Evolutionary conservation across 23 tunicate species (phyloP), one percentile per base, ranked within the genome.

Genomic region (Oikopleura vanhoeffeni): DNA sequence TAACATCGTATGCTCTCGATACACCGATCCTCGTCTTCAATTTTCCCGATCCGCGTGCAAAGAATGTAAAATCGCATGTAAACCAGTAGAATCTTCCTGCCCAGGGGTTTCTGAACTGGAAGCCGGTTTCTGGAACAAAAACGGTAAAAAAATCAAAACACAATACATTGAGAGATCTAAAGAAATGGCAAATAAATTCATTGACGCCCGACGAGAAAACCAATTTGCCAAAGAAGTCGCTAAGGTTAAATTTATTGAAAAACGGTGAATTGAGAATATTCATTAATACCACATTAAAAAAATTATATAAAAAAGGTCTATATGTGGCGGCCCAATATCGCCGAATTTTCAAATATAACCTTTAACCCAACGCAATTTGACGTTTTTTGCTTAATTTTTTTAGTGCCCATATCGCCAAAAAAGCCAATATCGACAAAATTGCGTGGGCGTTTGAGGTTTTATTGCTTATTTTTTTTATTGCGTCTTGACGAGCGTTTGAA

Each of bases 41-140:
- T 71, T 71, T 30, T 2, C 27, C 38, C 34, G 79, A 18, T 33
- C 38, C 34, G 79, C 79, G 36, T 71, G 79, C 79, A 71, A 71
- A 71, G 79, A 71, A 32, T 71, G 79, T 38, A 71, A 71, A 30
- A 71, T 71, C 38, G 4, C 27, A 30, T 71, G 79, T 30, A 38
- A 18, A 3, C 79, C 79, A 33, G 32, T 2, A 3, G 79, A 71
- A 30, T 33, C 27, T 32, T 33, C 79, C 35, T 71, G 79, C 79
- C 79, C 79, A 18, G 79, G 38, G 2, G 35, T 38, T 38, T 33
- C 2, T 38, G 79, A 71, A 18, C 79, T 71, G 4, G 79, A 71
- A 71, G 34, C 79, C 35, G 79, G 79, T 13, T 71, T 71, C 79
- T 71, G 79, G 79, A 71, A 71, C 79, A 28, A 32, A 30, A 71